These are phyloP conservation scores for Holothuria scabra DNA, from an alignment of 53 echinoderm and acorn worm species.

Conservation along the genomic window DNA sequence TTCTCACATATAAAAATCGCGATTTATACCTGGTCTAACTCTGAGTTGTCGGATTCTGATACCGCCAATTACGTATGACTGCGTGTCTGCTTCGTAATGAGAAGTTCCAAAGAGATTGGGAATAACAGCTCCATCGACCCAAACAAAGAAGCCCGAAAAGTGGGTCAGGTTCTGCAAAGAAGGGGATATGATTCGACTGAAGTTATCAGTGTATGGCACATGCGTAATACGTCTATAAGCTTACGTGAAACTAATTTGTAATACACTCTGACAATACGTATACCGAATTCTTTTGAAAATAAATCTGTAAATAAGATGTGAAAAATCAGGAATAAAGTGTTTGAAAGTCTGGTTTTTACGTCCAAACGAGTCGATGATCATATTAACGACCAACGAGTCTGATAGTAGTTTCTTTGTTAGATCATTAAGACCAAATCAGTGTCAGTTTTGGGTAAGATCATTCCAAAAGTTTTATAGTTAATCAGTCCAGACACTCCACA, in stretches of 20 bases:
- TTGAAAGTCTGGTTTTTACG: not conserved
- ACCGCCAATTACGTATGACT: conserved; percentile 70
- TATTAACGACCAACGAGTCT: too few species aligned
- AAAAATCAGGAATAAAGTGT: not conserved
- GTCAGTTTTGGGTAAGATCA: too few species aligned
- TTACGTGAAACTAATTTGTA: too few species aligned
- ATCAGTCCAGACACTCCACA: not conserved
- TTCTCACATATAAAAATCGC: too few species aligned
- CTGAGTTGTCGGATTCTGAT: conserved; percentile 81
- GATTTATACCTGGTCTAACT: conserved; percentile 58
- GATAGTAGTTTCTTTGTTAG: too few species aligned
- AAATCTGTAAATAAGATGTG: too few species aligned
- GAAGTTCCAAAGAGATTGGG: conserved; percentile 69
- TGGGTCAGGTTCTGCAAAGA: conserved; percentile 46
- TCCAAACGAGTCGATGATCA: not conserved
- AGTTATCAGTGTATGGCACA: too few species aligned
- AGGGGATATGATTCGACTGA: not conserved
- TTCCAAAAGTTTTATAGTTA: too few species aligned
- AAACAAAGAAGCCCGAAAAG: conserved; percentile 71
- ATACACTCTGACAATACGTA: too few species aligned
- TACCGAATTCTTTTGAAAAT: too few species aligned
- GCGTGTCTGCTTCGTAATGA: conserved; percentile 59
- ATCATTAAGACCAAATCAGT: too few species aligned
- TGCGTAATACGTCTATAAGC: too few species aligned
- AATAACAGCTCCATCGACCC: conserved; percentile 69